Conservation (phyloP, 2,113 vertebrate species). For the Passer montanus region DNA sequence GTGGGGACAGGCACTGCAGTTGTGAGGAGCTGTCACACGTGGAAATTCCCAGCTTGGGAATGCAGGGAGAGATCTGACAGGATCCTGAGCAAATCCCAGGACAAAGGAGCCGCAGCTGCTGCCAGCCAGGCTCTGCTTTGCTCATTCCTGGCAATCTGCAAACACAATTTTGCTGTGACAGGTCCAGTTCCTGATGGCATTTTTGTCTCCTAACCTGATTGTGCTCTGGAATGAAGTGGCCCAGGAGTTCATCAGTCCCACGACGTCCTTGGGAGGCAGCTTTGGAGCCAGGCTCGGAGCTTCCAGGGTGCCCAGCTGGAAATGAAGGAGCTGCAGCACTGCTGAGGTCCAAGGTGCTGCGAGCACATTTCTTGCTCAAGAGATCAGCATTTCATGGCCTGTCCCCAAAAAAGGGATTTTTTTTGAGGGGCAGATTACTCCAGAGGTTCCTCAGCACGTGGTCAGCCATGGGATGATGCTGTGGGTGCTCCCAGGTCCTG, state of each 20-base stretch:
- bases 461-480: not conserved
- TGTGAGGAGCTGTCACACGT: fast-evolving
- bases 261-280: fast-evolving
- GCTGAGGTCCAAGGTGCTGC: not conserved
- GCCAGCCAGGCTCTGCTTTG: not conserved
- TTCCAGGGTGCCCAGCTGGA: not conserved
- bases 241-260: not conserved
- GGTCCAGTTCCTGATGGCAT: not conserved
- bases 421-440: not conserved
- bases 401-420: not conserved
- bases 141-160: not conserved
- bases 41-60: not conserved
- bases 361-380: not conserved
- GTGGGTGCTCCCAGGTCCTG: not conserved
- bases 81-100: not conserved
- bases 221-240: not conserved
- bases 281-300: not conserved
- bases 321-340: fast-evolving
- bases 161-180: not conserved
- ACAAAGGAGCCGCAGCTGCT: not conserved
- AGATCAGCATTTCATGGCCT: not conserved
- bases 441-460: not conserved
- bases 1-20: not conserved
- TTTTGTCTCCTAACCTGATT: not conserved
- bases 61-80: not conserved